These are phyloP conservation scores for Equus quagga DNA, from an alignment of 2,113 vertebrate species.

Conservation along the genomic window DNA sequence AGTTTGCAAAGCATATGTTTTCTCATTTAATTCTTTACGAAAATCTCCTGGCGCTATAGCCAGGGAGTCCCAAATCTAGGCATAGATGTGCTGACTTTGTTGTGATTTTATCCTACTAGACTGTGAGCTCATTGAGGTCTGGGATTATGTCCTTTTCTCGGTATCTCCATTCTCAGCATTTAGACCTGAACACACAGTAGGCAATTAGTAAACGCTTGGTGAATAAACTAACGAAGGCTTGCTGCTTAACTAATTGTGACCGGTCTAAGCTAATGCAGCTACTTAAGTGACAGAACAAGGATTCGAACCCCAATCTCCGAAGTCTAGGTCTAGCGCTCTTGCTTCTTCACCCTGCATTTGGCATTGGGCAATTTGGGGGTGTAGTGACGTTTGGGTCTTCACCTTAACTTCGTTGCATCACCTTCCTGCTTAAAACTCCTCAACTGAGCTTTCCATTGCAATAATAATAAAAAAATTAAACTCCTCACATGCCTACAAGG, in stretches of 20 bases:
- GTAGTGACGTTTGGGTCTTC: neutral
- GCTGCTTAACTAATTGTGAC: neutral
- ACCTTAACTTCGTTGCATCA: neutral
- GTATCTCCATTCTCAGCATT: neutral
- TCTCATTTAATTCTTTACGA: neutral
- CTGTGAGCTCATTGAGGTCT: neutral
- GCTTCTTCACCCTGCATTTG: neutral
- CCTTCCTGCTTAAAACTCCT: neutral
- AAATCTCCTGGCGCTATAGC: neutral
- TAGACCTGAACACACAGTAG: neutral
- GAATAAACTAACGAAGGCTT: neutral
- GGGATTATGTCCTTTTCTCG: neutral
- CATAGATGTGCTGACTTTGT: neutral
- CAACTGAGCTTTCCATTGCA: neutral
- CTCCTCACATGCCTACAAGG: neutral
- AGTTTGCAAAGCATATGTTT: neutral
- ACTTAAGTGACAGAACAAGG: neutral
- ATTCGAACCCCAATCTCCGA: neutral
- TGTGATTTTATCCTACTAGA: neutral
- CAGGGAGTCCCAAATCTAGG: neutral
- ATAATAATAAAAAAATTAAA: neutral
- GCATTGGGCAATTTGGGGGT: neutral
- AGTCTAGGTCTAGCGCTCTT: neutral
- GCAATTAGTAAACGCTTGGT: neutral
- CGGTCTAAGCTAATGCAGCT: neutral